A percentile compares a stretch with the other conserved stretches of the same genome.
Conservation (phyloP, 2,888 invertebrate species). For the Dicycla oo region DNA sequence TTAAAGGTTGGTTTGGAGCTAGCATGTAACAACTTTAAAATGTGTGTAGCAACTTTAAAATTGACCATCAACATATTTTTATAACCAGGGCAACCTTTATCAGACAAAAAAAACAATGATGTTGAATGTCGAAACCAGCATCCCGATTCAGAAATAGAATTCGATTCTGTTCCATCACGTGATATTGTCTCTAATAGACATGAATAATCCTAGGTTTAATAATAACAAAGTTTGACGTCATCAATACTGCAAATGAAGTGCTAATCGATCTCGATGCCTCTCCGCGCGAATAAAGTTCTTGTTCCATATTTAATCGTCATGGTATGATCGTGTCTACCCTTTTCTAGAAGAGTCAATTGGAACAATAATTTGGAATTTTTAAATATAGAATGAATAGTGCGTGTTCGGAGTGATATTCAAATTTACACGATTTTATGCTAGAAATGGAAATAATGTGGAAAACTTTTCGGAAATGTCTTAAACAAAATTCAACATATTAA, state of each 20-base stretch:
- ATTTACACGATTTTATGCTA: background rate
- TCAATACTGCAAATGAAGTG: conserved; percentile 60
- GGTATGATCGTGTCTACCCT: too few relatives aligned
- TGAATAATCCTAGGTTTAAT: conserved; percentile 33
- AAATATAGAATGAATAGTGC: conserved; percentile 26
- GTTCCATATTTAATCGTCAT: conserved; percentile 43
- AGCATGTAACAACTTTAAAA: too few relatives aligned
- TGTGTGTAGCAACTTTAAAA: too few relatives aligned
- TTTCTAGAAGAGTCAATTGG: too few relatives aligned
- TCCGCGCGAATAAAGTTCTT: conserved; percentile 27
- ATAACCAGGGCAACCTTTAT: background rate
- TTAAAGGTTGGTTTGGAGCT: too few relatives aligned
- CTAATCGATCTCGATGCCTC: conserved; percentile 37
- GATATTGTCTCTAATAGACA: background rate
- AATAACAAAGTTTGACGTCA: conserved; percentile 59
- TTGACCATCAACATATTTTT: background rate
- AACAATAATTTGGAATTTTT: conserved; percentile 27
- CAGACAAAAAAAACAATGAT: background rate
- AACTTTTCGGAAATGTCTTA: background rate
- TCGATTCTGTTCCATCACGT: background rate
- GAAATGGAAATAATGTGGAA: background rate
- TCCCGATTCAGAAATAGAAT: conserved; percentile 6
- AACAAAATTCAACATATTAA: background rate
- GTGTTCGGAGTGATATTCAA: background rate
- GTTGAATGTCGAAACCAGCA: background rate